phyloP scores from a whole-genome alignment of 1,140 invertebrate genomes.

The Steinernema khuongi region DNA sequence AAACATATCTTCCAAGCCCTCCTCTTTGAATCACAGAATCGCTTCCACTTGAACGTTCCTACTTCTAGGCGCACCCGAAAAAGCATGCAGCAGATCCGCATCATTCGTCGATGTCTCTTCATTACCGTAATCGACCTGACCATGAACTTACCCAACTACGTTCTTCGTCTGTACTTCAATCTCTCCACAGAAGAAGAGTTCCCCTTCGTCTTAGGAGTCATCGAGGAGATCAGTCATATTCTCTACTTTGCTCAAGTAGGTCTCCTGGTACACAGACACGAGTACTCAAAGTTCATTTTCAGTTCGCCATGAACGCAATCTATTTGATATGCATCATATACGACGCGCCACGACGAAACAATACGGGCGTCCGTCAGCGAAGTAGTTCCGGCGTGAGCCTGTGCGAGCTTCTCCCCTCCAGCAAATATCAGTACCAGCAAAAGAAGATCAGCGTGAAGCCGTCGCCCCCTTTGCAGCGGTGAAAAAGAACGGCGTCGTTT shows the following conservation, averaged over 20 bases:
- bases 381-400: constrained; percentile 5
- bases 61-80: constrained; percentile 35
- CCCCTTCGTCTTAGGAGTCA: constrained; percentile 23
- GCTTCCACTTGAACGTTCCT: neutral
- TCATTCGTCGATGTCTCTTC: constrained; percentile 48
- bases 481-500: neutral
- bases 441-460: constrained; percentile 11
- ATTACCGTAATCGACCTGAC: constrained; percentile 51
- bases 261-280: constrained; percentile 5
- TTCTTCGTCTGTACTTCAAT: constrained; percentile 47
- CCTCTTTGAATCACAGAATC: too few relatives aligned
- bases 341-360: constrained; percentile 28
- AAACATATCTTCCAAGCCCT: too few relatives aligned
- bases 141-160: constrained; percentile 54
- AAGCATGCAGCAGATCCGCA: constrained; percentile 46
- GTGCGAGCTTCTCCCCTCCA: constrained; percentile 7
- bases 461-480: neutral
- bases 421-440: neutral
- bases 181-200: constrained; percentile 38
- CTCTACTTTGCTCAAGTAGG: constrained; percentile 52
- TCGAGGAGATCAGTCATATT: constrained; percentile 50
- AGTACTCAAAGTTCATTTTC: constrained; percentile 21
- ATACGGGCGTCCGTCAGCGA: neutral
- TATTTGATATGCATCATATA: constrained; percentile 53
- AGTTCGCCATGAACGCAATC: constrained; percentile 54